Evolutionary conservation across 2,888 invertebrate genomes (phyloP).

Genomic region (Phasia obesa): DNA sequence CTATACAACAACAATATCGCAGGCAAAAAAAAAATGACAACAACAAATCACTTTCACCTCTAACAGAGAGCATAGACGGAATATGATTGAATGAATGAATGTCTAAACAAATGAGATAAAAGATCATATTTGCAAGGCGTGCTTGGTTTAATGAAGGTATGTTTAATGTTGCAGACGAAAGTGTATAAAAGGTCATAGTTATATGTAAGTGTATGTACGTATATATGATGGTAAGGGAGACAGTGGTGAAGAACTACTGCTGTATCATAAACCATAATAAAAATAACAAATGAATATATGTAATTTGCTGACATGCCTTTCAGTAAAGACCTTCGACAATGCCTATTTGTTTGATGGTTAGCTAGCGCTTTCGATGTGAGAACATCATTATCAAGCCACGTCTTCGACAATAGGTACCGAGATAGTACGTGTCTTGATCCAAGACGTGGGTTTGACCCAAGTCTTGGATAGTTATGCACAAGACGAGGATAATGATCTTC

Average conservation of each 20-base stretch:
- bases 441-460: too few species aligned
- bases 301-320: too few species aligned
- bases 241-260: background rate
- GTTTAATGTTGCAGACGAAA: background rate
- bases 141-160: slow-evolving; percentile 14
- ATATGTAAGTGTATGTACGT: background rate
- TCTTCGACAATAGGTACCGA: too few species aligned
- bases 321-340: too few species aligned
- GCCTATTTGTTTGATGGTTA: too few species aligned
- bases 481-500: too few species aligned
- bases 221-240: background rate
- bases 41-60: slow-evolving; percentile 66
- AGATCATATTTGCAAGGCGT: slow-evolving; percentile 42
- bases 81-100: slow-evolving; percentile 49
- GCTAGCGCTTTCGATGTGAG: too few species aligned
- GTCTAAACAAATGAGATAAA: slow-evolving; percentile 44
- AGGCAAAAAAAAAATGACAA: slow-evolving; percentile 11
- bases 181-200: background rate
- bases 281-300: too few species aligned
- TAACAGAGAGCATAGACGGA: slow-evolving; percentile 40
- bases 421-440: too few species aligned
- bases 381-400: too few species aligned
- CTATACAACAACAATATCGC: background rate
- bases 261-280: too few species aligned
- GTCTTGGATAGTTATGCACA: too few species aligned